Conservation (phyloP, 2,113 vertebrate genomes). For the Microcebus tavaratra region DNA sequence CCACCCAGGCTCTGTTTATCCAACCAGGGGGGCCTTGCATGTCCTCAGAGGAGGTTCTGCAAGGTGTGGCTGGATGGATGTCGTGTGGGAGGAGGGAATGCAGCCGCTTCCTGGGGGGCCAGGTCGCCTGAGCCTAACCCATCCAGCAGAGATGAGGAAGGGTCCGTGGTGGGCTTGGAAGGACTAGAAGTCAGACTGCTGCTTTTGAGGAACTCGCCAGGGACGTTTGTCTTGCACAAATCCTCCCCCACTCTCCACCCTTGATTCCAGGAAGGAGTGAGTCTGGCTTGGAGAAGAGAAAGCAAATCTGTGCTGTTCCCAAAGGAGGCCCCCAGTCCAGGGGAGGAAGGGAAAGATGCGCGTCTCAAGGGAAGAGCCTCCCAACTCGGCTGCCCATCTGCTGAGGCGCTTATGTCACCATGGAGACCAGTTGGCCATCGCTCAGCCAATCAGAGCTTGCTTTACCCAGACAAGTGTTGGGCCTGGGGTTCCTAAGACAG, state of each 20-base stretch:
- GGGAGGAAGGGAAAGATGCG: constrained; percentile 52
- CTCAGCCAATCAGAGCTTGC: constrained; percentile 59
- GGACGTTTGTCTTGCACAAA: not conserved
- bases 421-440: constrained; percentile 65
- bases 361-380: constrained; percentile 61
- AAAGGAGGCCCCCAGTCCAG: constrained; percentile 13
- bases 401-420: constrained; percentile 63
- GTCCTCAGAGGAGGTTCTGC: constrained; percentile 2
- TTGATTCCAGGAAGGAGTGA: constrained; percentile 26
- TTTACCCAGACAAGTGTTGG: constrained; percentile 74
- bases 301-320: constrained; percentile 9
- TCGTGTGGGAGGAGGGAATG: not conserved
- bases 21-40: not conserved
- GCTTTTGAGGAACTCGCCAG: constrained; percentile 43
- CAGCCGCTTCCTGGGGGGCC: constrained; percentile 21
- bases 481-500: constrained; percentile 64
- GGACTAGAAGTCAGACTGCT: not conserved
- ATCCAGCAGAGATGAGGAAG: not conserved
- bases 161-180: not conserved
- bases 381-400: constrained; percentile 67
- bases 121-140: not conserved
- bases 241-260: not conserved
- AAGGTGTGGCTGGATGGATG: constrained; percentile 17
- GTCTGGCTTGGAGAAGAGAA: constrained; percentile 41
- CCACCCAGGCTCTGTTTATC: constrained; percentile 67